Evolutionary conservation across 2,113 vertebrate species (phyloP), one percentile per base, ranked within the genome.

Genomic region (Semnornis frantzii): DNA sequence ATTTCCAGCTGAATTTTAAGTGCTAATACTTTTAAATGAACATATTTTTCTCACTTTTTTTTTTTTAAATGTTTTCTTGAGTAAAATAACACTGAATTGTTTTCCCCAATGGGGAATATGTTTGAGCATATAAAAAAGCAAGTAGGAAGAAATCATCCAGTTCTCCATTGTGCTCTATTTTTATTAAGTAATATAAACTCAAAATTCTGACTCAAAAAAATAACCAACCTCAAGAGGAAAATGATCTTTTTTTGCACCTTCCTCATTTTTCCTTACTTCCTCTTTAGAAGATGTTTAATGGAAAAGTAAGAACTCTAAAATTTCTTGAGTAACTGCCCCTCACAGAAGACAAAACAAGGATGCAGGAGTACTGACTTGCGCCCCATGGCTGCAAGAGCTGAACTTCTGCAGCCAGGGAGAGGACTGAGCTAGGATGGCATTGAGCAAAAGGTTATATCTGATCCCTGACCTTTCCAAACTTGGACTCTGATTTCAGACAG

Each of bases 391-490:
- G 42, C 37, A 33, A 11, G 79, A 69, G 66, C 66, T 27, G 71
- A 79, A 20, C 39, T 34, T 28, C 48, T 64, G 69, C 4, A 8
- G 31, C 58, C 5, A 0, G 52, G 52, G 34, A 74, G 24, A 13
- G 74, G 69, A 92, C 3, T 3, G 52, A 87, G 71, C 59, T 39
- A 34, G 80, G 62, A 62, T 50, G 44, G 62, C 70, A 65, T 12
- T 0, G 12, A 96, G 77, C 23, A 42, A 94, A 93, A 96, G 90
- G 94, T 94, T 86, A 63, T 23, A 65, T 81, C 66, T 95, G 92
- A 95, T 94, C 89, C 86, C 83, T 96, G 96, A 94, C 92, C 92
- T 96, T 96, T 96, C 71, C 80, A 72, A 46, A 23, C 19, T 34
- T 12, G 66, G 83, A 46, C n/a, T 95, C 89, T 82, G 81, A 62